Percentiles rank a stretch among this genome's conserved stretches.
phyloP scores from a whole-genome alignment of 2,113 vertebrate genomes.

The Herpetotheres cachinnans region DNA sequence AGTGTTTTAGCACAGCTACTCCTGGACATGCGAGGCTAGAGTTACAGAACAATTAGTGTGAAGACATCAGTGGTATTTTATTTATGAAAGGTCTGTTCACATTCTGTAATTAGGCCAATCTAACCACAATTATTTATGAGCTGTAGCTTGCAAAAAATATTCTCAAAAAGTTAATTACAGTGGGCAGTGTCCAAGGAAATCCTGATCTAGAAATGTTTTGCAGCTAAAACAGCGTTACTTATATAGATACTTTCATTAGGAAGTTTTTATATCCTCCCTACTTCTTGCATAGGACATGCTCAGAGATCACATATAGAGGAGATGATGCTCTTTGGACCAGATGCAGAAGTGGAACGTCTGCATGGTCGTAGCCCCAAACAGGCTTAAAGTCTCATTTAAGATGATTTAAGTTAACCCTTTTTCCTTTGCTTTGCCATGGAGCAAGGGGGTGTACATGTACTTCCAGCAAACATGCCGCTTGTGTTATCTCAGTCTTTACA shows the following conservation, averaged over 20 bases:
- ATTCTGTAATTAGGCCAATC: conserved; percentile 3
- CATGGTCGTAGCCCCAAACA: background rate
- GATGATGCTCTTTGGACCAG: background rate
- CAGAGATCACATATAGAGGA: background rate
- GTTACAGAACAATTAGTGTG: conserved; percentile 53
- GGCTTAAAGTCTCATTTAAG: background rate
- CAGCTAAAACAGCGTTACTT: background rate
- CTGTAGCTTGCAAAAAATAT: background rate
- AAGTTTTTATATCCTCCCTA: background rate
- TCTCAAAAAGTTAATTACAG: background rate
- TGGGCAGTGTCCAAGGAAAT: background rate
- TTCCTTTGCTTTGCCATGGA: background rate
- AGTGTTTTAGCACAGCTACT: conserved; percentile 49
- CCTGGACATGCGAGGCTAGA: conserved; percentile 4
- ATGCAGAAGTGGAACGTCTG: background rate
- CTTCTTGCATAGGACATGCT: background rate
- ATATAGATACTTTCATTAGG: background rate
- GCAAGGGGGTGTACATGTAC: background rate
- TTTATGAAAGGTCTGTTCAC: conserved; percentile 21
- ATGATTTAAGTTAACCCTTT: background rate
- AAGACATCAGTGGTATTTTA: conserved; percentile 55
- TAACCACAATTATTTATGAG: conserved; percentile 25
- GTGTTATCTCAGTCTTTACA: background rate
- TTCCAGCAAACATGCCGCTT: background rate
- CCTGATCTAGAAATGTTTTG: background rate